These are phyloP conservation scores for Schizaphis graminum DNA, from an alignment of 2,888 invertebrate genomes.

Conservation along the genomic window DNA sequence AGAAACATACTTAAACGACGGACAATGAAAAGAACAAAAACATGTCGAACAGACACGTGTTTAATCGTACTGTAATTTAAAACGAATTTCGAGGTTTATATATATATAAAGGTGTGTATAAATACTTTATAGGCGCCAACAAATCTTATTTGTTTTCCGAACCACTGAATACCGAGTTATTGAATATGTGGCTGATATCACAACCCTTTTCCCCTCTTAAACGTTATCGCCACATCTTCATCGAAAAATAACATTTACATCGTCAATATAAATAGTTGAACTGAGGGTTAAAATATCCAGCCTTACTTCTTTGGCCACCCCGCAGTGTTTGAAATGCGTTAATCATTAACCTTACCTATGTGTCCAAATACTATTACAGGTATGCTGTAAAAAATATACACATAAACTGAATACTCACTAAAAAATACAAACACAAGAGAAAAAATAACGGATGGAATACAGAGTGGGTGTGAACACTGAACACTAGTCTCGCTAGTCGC, in stretches of 20 bases:
- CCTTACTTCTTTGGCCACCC: conserved; percentile 36
- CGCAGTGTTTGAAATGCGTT: conserved; percentile 38
- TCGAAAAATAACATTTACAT: not conserved
- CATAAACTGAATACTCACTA: not conserved
- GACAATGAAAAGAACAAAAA: not conserved
- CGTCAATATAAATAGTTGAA: conserved; percentile 17
- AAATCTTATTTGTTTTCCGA: conserved; percentile 11
- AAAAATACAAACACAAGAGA: not conserved
- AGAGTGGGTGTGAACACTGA: not conserved
- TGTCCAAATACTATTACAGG: not conserved
- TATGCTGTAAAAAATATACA: not conserved
- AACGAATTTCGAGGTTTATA: not conserved
- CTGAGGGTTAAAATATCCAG: not conserved
- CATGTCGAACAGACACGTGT: not conserved
- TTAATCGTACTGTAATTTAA: not conserved
- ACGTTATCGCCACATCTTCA: conserved; percentile 43
- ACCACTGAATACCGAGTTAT: conserved; percentile 27
- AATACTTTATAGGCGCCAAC: not conserved
- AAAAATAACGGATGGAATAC: not conserved
- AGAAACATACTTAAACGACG: conserved; percentile 27
- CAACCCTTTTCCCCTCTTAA: not conserved
- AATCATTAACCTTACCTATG: conserved; percentile 24
- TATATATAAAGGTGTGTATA: too few relatives aligned
- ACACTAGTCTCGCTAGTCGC: not conserved
- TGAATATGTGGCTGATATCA: not conserved